phyloP scores from a whole-genome alignment of 2,888 invertebrate species.

The Anorthoa munda region DNA sequence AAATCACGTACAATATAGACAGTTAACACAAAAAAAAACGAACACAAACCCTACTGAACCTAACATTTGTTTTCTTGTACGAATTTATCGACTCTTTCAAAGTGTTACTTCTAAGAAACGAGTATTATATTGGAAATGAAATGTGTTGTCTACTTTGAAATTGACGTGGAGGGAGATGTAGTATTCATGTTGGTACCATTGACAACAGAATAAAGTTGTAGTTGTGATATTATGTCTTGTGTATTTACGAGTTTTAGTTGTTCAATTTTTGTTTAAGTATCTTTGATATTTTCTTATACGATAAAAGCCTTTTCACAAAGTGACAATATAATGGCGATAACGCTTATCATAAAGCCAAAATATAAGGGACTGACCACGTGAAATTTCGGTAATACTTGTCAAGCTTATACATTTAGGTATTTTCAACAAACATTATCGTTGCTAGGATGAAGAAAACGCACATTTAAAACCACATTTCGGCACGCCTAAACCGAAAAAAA shows the following conservation, averaged over 20 bases:
- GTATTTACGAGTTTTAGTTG: not conserved
- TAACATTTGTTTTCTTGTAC: conserved; percentile 35
- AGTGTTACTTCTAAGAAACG: conserved; percentile 38
- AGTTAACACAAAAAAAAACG: conserved; percentile 25
- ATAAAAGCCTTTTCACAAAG: no score
- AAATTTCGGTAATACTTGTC: no score
- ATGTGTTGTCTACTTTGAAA: conserved; percentile 7
- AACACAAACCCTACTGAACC: conserved; percentile 28
- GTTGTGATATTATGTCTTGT: not conserved
- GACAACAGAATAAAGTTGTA: not conserved
- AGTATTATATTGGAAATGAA: conserved; percentile 21
- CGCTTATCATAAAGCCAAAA: no score
- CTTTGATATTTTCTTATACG: no score
- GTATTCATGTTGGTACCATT: not conserved
- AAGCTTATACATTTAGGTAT: no score
- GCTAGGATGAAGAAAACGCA: no score
- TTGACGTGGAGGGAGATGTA: not conserved
- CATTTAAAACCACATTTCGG: no score
- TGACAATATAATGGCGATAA: no score
- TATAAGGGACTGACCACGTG: no score
- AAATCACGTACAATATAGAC: conserved; percentile 33
- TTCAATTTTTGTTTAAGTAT: no score
- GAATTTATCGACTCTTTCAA: conserved; percentile 46
- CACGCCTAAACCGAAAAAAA: not conserved
- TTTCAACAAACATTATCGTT: no score